phyloP scores from a whole-genome alignment of 2,797 vertebrate species.

The Nannoperca obscura region DNA sequence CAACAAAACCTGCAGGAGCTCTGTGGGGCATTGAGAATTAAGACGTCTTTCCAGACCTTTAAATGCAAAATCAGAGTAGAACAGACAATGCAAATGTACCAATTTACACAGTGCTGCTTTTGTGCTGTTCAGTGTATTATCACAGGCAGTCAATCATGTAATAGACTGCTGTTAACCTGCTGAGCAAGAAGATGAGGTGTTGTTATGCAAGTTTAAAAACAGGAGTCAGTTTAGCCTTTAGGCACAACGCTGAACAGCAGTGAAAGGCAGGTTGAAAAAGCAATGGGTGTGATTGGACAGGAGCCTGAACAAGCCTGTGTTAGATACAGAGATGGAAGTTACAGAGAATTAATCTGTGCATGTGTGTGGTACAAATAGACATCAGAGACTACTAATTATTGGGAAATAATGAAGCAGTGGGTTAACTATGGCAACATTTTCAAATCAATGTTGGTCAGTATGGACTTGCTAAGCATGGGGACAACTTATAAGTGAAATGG shows the following conservation, averaged over 20 bases:
- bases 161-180: conserved; percentile 67
- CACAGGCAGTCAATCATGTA: conserved; percentile 67
- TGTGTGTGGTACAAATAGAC: neutral
- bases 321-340: conserved; percentile 5
- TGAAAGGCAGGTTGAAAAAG: conserved; percentile 2
- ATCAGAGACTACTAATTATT: conserved; percentile 18
- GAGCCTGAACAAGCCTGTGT: conserved; percentile 2
- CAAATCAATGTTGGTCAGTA: conserved; percentile 30
- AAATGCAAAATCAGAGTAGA: conserved; percentile 33
- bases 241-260: neutral
- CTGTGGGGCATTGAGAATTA: conserved; percentile 52
- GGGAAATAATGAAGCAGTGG: conserved; percentile 28
- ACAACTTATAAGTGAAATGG: conserved; percentile 61
- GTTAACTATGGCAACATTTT: conserved; percentile 46
- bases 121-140: conserved; percentile 44
- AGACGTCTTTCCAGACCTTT: conserved; percentile 50
- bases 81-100: conserved; percentile 40
- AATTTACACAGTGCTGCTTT: conserved; percentile 49
- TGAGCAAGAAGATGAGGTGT: conserved; percentile 50
- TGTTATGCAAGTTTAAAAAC: conserved; percentile 35
- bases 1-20: conserved; percentile 58
- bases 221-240: conserved; percentile 22
- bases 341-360: neutral
- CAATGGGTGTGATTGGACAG: conserved; percentile 12
- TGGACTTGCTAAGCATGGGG: conserved; percentile 27